Conservation (phyloP, 1,140 invertebrate species). For the Caenorhabditis remanei region DNA sequence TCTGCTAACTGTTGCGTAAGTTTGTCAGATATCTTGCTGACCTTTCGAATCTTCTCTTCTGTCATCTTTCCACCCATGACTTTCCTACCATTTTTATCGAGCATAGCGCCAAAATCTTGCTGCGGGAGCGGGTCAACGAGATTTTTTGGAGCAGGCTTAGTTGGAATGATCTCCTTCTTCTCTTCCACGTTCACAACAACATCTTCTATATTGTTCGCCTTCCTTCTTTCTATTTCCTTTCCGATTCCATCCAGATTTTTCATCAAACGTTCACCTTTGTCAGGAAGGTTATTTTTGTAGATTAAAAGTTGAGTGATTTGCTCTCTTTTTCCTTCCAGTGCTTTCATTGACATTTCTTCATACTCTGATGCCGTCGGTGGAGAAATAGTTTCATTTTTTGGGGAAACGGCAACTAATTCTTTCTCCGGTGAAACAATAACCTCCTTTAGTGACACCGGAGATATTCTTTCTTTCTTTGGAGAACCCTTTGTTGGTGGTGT, state of each 20-base stretch:
- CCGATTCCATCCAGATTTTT: neutral
- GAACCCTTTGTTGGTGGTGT: neutral
- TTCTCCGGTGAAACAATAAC: neutral
- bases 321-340: neutral
- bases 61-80: conserved; percentile 14
- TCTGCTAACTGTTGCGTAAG: neutral
- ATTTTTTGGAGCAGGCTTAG: neutral
- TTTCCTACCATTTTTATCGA: conserved; percentile 28
- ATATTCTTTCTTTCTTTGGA: neutral
- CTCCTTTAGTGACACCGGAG: neutral
- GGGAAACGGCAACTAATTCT: neutral
- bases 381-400: neutral
- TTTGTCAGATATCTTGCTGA: neutral
- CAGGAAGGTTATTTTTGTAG: neutral
- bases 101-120: neutral
- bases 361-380: neutral
- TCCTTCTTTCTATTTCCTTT: neutral
- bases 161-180: neutral
- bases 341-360: neutral
- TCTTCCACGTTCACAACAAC: neutral
- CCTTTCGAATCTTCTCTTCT: neutral
- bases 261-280: neutral
- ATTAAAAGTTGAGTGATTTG: neutral
- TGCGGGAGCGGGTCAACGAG: neutral
- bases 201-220: neutral